Percentiles rank a stretch among this genome's conserved stretches.
Conservation (phyloP, 2,113 vertebrate species). For the Labrus mixtus region DNA sequence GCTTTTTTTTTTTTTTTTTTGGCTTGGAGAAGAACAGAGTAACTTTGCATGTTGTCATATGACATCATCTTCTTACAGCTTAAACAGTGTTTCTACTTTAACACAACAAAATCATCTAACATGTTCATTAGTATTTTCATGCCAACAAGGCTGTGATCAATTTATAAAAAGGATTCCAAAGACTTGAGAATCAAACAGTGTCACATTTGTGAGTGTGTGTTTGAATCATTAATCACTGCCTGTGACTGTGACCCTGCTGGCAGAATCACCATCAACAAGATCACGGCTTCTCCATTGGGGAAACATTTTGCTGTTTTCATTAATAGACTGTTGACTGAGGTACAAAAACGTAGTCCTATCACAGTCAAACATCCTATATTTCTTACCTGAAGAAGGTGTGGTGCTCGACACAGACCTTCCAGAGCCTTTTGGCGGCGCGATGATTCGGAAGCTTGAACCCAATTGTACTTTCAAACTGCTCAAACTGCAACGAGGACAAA, state of each 20-base stretch:
- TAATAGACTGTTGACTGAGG: background rate
- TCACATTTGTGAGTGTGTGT: no score
- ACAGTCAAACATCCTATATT: background rate
- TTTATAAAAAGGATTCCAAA: background rate
- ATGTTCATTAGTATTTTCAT: background rate
- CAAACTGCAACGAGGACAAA: slow-evolving; percentile 85
- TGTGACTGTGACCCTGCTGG: background rate
- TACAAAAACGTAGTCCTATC: background rate
- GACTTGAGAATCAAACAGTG: no score
- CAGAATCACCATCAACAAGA: background rate
- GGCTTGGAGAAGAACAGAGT: background rate
- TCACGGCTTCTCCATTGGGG: background rate
- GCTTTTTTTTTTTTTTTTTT: no score
- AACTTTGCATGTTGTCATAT: slow-evolving; percentile 16
- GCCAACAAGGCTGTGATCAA: slow-evolving; percentile 11
- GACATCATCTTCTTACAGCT: slow-evolving; percentile 1
- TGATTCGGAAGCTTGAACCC: slow-evolving; percentile 98
- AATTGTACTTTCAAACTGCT: slow-evolving; percentile 99
- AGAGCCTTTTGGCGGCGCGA: slow-evolving; percentile 94
- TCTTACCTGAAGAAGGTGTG: slow-evolving; percentile 98
- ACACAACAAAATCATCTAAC: background rate
- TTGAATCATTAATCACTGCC: background rate
- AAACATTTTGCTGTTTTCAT: background rate
- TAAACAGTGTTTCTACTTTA: background rate
- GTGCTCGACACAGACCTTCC: slow-evolving; percentile 98